phyloP scores from a whole-genome alignment of 2,113 vertebrate genomes.

The Saimiri boliviensis region DNA sequence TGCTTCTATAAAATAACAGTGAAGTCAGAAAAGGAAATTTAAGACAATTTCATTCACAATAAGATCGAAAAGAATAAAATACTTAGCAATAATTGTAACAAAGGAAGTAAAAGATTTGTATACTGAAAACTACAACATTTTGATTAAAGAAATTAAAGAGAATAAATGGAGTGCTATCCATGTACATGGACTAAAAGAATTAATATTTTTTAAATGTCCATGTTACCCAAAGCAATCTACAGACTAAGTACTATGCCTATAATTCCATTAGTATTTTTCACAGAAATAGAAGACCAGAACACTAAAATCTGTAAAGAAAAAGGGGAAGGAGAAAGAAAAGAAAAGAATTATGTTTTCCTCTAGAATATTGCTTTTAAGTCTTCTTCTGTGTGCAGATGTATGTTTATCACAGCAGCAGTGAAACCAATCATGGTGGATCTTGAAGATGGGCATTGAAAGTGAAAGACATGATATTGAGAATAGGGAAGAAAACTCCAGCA shows the following conservation, averaged over 20 bases:
- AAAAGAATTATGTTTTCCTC: rapidly evolving
- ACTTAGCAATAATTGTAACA: neutral
- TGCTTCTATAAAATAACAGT: neutral
- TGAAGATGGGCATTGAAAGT: neutral
- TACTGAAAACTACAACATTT: neutral
- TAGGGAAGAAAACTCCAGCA: neutral
- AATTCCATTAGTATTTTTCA: neutral
- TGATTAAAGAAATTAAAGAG: neutral
- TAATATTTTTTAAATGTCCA: neutral
- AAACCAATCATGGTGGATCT: rapidly evolving
- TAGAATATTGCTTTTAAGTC: neutral
- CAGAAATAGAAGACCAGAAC: neutral
- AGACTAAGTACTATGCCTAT: neutral
- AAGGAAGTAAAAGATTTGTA: neutral
- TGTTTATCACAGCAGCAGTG: neutral
- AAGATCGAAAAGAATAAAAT: neutral
- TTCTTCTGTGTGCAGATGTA: neutral
- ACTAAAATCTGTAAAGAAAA: neutral
- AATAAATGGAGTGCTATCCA: neutral
- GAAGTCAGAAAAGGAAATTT: neutral
- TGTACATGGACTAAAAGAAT: neutral
- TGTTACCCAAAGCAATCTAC: neutral
- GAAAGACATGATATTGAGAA: rapidly evolving
- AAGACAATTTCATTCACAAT: neutral
- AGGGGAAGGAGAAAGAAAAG: neutral